Percentiles rank a stretch among this genome's conserved stretches.
Evolutionary conservation across 2,888 invertebrate genomes (phyloP).

Genomic region (Incurvaria masculella): DNA sequence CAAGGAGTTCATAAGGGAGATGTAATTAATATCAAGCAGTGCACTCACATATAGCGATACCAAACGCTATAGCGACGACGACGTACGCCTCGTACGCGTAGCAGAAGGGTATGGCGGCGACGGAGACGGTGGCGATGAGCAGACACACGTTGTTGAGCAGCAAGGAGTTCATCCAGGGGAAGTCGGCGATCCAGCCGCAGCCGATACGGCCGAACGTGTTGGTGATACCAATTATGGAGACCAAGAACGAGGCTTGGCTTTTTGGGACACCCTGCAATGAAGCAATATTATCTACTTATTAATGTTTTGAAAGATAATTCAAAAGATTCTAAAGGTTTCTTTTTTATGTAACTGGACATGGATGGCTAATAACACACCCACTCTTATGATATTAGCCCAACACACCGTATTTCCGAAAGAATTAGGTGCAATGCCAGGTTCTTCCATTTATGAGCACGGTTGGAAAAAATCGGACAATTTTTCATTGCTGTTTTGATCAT

Average conservation of each 20-base stretch:
- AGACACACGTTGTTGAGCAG: conserved; percentile 92
- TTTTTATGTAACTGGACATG: no score
- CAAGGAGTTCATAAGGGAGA: no score
- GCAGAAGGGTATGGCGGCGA: conserved; percentile 83
- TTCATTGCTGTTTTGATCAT: no score
- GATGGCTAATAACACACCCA: no score
- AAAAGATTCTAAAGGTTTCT: not conserved
- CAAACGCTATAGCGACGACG: conserved; percentile 82
- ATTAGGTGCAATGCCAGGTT: no score
- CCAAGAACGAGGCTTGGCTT: conserved; percentile 68
- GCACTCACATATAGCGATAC: conserved; percentile 83
- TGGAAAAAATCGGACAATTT: no score
- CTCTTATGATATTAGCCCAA: no score
- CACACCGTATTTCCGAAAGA: no score
- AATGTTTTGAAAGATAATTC: not conserved
- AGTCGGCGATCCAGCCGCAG: conserved; percentile 89
- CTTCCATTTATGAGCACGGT: no score
- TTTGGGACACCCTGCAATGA: conserved; percentile 65
- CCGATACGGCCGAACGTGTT: conserved; percentile 90
- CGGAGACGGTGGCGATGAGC: conserved; percentile 82
- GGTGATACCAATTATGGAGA: conserved; percentile 87
- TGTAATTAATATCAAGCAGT: no score
- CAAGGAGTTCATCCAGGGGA: conserved; percentile 88
- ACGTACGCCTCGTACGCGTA: conserved; percentile 72
- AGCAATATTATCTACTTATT: conserved; percentile 2